Conservation (phyloP, 1,140 invertebrate genomes). For the Apis florea region DNA sequence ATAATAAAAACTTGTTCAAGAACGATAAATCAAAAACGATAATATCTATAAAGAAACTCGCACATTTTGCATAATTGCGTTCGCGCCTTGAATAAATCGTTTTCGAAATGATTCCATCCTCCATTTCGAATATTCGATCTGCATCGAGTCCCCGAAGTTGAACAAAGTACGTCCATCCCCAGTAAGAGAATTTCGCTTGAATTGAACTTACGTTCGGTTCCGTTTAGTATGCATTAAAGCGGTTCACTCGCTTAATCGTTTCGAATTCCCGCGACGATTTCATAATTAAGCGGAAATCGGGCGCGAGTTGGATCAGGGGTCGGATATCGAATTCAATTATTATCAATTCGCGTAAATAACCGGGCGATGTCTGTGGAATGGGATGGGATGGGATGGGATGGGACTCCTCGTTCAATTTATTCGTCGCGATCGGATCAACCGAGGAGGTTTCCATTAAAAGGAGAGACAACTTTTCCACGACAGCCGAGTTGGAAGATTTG, state of each 20-base stretch:
- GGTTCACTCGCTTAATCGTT: conserved; percentile 51
- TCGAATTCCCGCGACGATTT: conserved; percentile 51
- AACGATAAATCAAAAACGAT: background rate
- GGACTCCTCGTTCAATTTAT: conserved; percentile 11
- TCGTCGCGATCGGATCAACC: conserved; percentile 18
- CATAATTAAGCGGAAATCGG: conserved; percentile 51
- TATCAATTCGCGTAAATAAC: conserved; percentile 45
- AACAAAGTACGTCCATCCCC: conserved; percentile 14
- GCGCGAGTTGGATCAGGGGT: conserved; percentile 34
- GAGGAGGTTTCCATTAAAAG: conserved; percentile 31
- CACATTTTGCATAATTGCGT: conserved; percentile 20
- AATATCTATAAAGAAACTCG: background rate
- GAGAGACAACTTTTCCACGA: conserved; percentile 19
- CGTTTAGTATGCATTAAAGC: conserved; percentile 65
- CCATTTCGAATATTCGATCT: conserved; percentile 14
- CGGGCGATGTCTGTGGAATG: background rate
- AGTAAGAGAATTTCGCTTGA: conserved; percentile 54
- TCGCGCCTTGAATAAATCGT: conserved; percentile 4
- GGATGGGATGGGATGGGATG: too few species aligned
- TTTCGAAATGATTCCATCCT: background rate
- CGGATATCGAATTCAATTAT: conserved; percentile 61
- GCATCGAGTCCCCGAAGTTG: background rate
- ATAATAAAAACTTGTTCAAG: background rate
- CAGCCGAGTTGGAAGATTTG: conserved; percentile 25
- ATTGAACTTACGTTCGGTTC: conserved; percentile 52